A percentile compares a stretch with the other conserved stretches of the same genome.
Evolutionary conservation across 2,888 invertebrate species (phyloP).

Genomic region (Ophion obscuratus): DNA sequence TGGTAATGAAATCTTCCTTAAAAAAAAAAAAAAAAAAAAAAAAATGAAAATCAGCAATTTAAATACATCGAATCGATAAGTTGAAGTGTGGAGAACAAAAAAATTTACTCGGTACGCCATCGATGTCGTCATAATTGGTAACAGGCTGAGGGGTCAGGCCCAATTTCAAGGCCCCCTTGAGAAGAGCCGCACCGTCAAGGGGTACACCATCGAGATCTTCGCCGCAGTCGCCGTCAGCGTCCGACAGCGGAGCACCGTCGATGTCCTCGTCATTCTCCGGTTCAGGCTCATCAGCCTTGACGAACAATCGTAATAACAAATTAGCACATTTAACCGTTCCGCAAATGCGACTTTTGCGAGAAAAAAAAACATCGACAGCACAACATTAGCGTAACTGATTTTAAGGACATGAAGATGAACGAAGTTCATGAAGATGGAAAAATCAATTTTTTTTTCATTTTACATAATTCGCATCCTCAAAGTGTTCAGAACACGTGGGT

Average conservation of each 20-base stretch:
- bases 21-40: background rate
- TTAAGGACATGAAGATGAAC: no score
- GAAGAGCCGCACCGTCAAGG: constrained; percentile 92
- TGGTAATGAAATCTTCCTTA: background rate
- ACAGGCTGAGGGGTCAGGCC: constrained; percentile 81
- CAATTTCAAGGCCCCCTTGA: constrained; percentile 89
- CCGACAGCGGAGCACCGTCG: constrained; percentile 88
- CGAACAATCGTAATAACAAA: constrained; percentile 3
- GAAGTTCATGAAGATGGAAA: no score
- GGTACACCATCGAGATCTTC: constrained; percentile 88
- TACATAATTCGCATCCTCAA: no score
- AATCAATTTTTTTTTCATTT: no score
- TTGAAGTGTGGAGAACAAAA: constrained; percentile 1
- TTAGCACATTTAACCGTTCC: background rate
- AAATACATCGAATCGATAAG: background rate
- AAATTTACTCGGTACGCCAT: constrained; percentile 87
- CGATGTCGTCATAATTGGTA: constrained; percentile 87
- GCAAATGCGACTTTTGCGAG: background rate
- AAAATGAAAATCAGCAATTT: background rate
- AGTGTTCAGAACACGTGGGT: no score
- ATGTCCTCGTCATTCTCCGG: constrained; percentile 87
- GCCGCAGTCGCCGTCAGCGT: constrained; percentile 83
- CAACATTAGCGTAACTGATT: background rate
- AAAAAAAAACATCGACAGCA: background rate
- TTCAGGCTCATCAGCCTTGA: constrained; percentile 79